Evolutionary conservation across 2,797 vertebrate species (phyloP).

Genomic region (Aselliscus stoliczkanus): DNA sequence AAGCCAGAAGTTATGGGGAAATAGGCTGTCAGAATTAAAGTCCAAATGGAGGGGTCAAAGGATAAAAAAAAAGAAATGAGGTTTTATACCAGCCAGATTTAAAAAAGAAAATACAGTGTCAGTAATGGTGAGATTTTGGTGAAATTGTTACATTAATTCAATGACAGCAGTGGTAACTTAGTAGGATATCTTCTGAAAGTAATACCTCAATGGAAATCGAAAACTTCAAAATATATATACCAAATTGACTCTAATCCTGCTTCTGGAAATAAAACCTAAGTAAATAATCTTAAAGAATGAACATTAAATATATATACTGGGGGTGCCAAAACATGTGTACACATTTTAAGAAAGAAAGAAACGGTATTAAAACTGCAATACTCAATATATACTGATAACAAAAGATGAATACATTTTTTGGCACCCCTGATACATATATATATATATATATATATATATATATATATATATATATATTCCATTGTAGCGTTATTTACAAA

Average conservation of each 20-base stretch:
- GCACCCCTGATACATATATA: background rate
- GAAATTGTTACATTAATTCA: background rate
- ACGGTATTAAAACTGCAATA: too few relatives aligned
- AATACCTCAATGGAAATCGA: background rate
- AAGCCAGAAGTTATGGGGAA: background rate
- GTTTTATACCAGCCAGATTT: background rate
- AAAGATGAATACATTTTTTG: too few relatives aligned
- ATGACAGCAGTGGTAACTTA: background rate
- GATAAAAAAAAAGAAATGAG: background rate
- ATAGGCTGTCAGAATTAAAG: background rate
- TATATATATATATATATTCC: background rate
- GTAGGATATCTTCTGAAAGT: background rate
- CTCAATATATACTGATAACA: too few relatives aligned
- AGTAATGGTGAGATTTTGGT: background rate
- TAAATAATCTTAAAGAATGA: slow-evolving; percentile 21
- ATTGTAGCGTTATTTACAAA: slow-evolving; percentile 34
- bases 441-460: background rate
- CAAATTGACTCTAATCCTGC: slow-evolving; percentile 1
- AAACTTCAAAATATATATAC: background rate
- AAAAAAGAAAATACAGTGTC: background rate
- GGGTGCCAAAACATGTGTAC: too few relatives aligned
- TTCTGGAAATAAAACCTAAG: slow-evolving; percentile 40
- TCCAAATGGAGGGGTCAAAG: background rate
- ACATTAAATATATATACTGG: background rate
- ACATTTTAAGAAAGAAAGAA: too few relatives aligned